Percentiles rank a stretch among this genome's conserved stretches.
phyloP scores from a whole-genome alignment of 2,888 invertebrate species.

The Machimus atricapillus region DNA sequence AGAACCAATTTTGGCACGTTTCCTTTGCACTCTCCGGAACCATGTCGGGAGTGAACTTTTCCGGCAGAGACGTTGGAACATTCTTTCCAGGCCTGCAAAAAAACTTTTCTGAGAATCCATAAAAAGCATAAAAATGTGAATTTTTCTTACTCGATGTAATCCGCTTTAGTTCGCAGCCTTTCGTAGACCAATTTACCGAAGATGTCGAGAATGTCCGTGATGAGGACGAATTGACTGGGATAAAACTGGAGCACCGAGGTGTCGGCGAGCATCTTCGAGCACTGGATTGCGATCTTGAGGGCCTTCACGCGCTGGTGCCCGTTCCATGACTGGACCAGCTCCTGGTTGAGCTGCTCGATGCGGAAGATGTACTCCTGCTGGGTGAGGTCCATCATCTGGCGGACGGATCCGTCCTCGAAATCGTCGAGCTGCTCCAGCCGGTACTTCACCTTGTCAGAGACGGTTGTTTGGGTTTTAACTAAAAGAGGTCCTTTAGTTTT shows the following conservation, averaged over 20 bases:
- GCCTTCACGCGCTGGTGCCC: constrained; percentile 94
- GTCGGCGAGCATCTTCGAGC: constrained; percentile 91
- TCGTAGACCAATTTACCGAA: constrained; percentile 92
- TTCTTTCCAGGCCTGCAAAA: constrained; percentile 65
- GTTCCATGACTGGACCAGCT: constrained; percentile 91
- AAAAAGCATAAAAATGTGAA: neutral
- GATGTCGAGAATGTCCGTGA: constrained; percentile 94
- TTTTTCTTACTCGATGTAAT: constrained; percentile 66
- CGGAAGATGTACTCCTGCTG: constrained; percentile 91
- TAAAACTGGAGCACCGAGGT: constrained; percentile 92
- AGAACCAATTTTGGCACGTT: constrained; percentile 98
- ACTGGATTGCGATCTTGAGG: constrained; percentile 95
- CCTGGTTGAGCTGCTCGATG: constrained; percentile 90
- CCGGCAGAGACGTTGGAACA: constrained; percentile 64
- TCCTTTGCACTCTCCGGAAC: constrained; percentile 90
- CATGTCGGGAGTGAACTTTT: constrained; percentile 78
- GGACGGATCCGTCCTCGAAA: constrained; percentile 87
- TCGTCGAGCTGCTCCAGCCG: constrained; percentile 93
- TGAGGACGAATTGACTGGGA: constrained; percentile 96
- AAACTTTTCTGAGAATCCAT: neutral
- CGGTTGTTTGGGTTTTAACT: constrained; percentile 80
- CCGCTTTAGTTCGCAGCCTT: constrained; percentile 78
- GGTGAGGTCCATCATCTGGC: constrained; percentile 86
- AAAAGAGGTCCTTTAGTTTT: neutral
- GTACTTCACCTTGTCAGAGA: constrained; percentile 87